Evolutionary conservation across 2,113 vertebrate genomes (phyloP), one percentile per base, ranked within the genome.

Genomic region (Lethenteron camtschaticum): DNA sequence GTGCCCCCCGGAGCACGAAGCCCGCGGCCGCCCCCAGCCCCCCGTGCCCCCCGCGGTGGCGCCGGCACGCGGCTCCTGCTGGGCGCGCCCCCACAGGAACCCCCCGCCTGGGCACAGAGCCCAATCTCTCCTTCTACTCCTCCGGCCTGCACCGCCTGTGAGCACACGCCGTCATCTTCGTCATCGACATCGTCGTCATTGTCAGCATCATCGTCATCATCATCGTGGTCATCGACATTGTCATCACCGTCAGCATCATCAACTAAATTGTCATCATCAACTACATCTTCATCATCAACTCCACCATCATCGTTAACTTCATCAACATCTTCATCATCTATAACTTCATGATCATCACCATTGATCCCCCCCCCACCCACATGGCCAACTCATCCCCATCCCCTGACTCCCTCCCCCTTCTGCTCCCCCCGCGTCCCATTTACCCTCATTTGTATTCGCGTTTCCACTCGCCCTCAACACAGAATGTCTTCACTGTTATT

Each of bases 61-160:
- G 90, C 90, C 72, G 80, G 85, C 14, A 78, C 81, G 3, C 86
- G 87, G 18, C 86, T 85, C 66, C 89, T 92, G 75, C 85, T 87
- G 0, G 88, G 89, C 16, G 90, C 89, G 75, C 91, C 90, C 13
- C 24, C 24, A 41, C 24, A 41, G 24, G 24, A 41, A 5, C 24
- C 24, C 24, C 24, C 24, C 3, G 24, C 24, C 24, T 41, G 24
- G 24, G 24, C 60, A 66, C 60, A 9, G 10, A 99, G 92, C 80
- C 94, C 41, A 96, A 90, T 8, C 81, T 99, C 68, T 99, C 94
- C 68, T 99, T 95, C 76, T 99, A 99, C 74, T 99, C 94, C 2
- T 96, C 94, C 55, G 94, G 92, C 71, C 85, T 96, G 70, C 92
- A 96, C 77, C 92, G 77, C 82, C 89, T 96, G 94, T 95, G 85